Percentiles rank a stretch among this genome's conserved stretches.
phyloP scores from a whole-genome alignment of 2,113 vertebrate genomes.

The Rousettus leschenaultii region DNA sequence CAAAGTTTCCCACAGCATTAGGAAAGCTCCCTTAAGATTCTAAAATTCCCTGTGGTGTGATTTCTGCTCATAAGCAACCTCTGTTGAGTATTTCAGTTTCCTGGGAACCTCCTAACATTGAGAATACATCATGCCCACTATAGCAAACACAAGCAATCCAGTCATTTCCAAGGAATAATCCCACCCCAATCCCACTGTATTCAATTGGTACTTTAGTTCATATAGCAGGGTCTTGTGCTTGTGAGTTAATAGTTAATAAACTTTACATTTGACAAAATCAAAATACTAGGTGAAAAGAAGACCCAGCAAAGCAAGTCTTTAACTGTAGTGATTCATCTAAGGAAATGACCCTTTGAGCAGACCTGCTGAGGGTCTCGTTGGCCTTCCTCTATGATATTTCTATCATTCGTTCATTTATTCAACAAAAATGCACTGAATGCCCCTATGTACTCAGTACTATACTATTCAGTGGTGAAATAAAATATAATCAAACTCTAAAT shows the following conservation, averaged over 20 bases:
- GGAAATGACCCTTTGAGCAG: background rate
- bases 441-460: background rate
- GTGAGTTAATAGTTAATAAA: background rate
- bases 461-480: background rate
- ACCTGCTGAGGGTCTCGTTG: background rate
- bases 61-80: background rate
- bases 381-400: background rate
- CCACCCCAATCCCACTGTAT: background rate
- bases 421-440: background rate
- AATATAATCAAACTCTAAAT: background rate
- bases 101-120: background rate
- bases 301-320: background rate
- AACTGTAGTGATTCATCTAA: background rate
- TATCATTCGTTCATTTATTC: background rate
- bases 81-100: background rate
- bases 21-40: background rate
- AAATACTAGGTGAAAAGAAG: background rate
- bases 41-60: background rate
- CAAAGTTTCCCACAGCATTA: background rate
- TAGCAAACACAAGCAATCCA: background rate
- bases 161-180: background rate
- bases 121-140: background rate
- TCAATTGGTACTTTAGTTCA: background rate
- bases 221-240: background rate
- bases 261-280: background rate